A percentile compares a stretch with the other conserved stretches of the same genome.
Evolutionary conservation across 2,113 vertebrate species (phyloP).

Genomic region (Australoheros scitulus): DNA sequence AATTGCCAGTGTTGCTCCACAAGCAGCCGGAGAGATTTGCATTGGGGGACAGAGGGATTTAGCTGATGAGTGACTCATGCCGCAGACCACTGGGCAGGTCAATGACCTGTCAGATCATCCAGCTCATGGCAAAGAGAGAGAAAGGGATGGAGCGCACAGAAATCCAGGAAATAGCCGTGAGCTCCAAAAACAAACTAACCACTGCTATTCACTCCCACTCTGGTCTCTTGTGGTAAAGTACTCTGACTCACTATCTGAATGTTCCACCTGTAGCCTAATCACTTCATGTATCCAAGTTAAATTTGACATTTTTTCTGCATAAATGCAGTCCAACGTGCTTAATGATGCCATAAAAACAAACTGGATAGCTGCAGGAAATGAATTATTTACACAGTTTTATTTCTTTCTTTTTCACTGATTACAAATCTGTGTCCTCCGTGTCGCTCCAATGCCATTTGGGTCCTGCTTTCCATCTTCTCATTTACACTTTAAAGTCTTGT

Average conservation of each 20-base stretch:
- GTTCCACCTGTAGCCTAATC: conserved; percentile 47
- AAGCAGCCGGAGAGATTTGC: conserved; percentile 18
- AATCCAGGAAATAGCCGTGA: conserved; percentile 58
- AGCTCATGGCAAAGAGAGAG: conserved; percentile 17
- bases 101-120: conserved; percentile 54
- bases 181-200: conserved; percentile 49
- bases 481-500: conserved; percentile 13
- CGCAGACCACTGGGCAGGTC: conserved; percentile 56
- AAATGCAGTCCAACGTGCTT: background rate
- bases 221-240: conserved; percentile 30
- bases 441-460: background rate
- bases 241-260: conserved; percentile 53
- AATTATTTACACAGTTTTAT: background rate
- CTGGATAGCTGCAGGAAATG: background rate
- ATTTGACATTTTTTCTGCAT: conserved; percentile 19
- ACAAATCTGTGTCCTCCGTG: background rate
- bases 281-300: background rate
- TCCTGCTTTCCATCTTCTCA: background rate
- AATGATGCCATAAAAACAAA: background rate
- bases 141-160: background rate
- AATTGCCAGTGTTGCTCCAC: background rate
- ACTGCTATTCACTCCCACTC: conserved; percentile 45
- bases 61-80: conserved; percentile 63
- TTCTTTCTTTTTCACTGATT: background rate
- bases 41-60: background rate